phyloP scores from a whole-genome alignment of 2,113 vertebrate genomes.

The Anseranas semipalmata region DNA sequence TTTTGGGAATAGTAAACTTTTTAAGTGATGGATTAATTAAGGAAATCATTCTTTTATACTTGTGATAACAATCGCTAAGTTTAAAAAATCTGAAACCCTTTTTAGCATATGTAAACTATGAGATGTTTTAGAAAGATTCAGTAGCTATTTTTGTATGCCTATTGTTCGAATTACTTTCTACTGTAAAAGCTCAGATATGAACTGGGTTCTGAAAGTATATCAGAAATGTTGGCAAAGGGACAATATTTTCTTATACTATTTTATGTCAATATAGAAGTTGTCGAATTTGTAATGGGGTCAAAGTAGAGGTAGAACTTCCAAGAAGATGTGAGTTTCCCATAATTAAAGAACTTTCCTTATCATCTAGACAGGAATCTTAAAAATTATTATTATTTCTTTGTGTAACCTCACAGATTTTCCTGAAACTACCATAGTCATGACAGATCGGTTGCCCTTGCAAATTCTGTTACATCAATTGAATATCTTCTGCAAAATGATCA shows the following conservation, averaged over 20 bases:
- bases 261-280: background rate
- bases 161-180: background rate
- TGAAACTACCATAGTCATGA: background rate
- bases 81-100: background rate
- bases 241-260: background rate
- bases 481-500: conserved; percentile 23
- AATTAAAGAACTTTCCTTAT: background rate
- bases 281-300: background rate
- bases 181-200: background rate
- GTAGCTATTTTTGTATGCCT: background rate
- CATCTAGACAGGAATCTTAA: background rate
- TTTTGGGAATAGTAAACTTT: background rate
- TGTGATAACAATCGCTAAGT: background rate
- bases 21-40: background rate
- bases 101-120: background rate
- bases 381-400: background rate
- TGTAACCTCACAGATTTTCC: background rate
- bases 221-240: background rate
- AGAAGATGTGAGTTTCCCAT: background rate
- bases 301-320: background rate
- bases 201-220: background rate
- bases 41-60: background rate
- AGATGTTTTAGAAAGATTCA: background rate
- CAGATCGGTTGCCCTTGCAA: background rate
- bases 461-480: conserved; percentile 13